A percentile compares a stretch with the other conserved stretches of the same genome.
Conservation (phyloP, 2,888 invertebrate species). For the Acronicta leporina region DNA sequence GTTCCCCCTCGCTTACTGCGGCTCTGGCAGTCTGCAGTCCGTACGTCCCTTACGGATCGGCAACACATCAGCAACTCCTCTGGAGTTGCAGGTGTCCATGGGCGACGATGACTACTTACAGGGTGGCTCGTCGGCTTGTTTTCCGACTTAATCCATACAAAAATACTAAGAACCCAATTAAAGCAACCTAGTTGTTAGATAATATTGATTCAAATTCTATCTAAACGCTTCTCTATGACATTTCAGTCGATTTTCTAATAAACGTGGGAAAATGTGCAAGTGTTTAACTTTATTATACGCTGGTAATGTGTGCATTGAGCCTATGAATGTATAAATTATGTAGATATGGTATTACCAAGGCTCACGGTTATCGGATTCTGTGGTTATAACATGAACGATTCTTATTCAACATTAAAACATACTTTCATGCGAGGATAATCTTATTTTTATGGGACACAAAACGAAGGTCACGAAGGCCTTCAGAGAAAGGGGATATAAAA, state of each 20-base stretch:
- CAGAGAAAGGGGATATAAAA: conserved; percentile 3
- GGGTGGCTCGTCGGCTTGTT: no score
- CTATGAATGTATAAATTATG: conserved; percentile 1
- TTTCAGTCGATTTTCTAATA: conserved; percentile 7
- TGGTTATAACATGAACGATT: background rate
- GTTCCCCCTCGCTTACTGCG: no score
- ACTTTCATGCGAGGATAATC: background rate
- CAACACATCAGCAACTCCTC: no score
- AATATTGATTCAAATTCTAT: no score
- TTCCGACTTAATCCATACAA: no score
- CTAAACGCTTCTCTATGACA: background rate
- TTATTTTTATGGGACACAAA: conserved; percentile 5
- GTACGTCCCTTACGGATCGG: no score
- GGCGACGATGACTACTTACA: no score
- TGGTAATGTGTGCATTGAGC: background rate
- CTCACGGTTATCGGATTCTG: background rate
- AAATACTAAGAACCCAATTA: no score
- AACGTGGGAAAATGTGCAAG: conserved; percentile 34
- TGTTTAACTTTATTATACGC: background rate
- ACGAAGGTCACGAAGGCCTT: conserved; percentile 5
- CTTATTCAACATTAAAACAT: background rate
- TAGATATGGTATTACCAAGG: background rate
- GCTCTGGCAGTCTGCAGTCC: no score
- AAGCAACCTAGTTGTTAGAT: no score
- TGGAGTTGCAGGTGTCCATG: no score